Base-by-base conservation (phyloP, 2,888 invertebrate genomes). In the Apantesis nais region DNA sequence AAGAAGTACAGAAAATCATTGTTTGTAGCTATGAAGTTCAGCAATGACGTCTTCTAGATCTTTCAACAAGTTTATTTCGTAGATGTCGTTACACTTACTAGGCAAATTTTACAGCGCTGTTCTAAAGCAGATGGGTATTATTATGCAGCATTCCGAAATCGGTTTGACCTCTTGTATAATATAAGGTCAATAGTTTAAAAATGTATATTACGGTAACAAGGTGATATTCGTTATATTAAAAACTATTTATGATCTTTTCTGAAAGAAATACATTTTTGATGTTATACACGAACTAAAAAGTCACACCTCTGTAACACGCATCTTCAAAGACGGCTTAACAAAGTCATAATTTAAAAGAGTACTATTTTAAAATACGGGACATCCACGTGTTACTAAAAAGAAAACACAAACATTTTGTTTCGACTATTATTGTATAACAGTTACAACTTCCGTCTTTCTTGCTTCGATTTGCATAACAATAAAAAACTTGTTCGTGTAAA, bases 401-500 rank as follows among this genome's bases (percentile, higher is more conserved):
- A 29, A 16, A 58, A 3, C 25, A 25, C 12, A 16, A 29, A 29
- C 16, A 16, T 12, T 29, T 29, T 12, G 58, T 58, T 12, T 58
- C 29, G 12, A 58, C 58, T 58, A 58, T 58, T 58, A 29, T 58
- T 58, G 29, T 58, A 58, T 16, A 58, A n/a, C 8, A 44, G 72
- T 81, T 74, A 67, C 63, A 72, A 60, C 64, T 64, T 67, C 61
- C 29, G 66, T 62, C 39, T 62, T 48, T 52, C 61, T 66, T 66
- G 34, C 61, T 55, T 58, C 31, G 29, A 66, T 66, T 66, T 66
- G 66, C 66, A 66, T 66, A 58, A 66, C 66, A 68, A 67, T 61
- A 66, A 71, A 74, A 69, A 74, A 72, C 34, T 63, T 22, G 1
- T 16, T 63, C 19, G 72, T 73, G 82, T 78, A 76, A 71, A 77